Percentiles rank a stretch among this genome's conserved stretches.
Evolutionary conservation across 2,113 vertebrate genomes (phyloP).

Genomic region (Onychostoma macrolepis): DNA sequence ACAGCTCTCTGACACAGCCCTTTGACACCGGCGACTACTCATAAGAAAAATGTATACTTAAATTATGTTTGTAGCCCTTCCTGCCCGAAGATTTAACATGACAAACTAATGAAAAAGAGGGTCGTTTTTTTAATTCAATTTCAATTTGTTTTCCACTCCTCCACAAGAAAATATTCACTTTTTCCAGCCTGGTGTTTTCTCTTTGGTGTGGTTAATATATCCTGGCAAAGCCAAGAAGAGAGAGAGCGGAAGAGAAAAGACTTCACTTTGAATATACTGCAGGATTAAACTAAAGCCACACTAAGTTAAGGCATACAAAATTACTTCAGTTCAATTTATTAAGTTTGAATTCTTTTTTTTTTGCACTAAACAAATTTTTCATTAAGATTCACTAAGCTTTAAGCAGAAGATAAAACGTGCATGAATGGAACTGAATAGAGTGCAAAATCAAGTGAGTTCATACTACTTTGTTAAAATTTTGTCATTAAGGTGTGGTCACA

Average conservation of each 20-base stretch:
- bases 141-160: constrained; percentile 55
- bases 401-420: not conserved
- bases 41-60: constrained; percentile 18
- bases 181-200: constrained; percentile 57
- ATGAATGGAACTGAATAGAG: not conserved
- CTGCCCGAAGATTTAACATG: constrained; percentile 28
- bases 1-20: constrained; percentile 37
- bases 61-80: constrained; percentile 35
- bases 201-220: constrained; percentile 57
- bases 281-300: not conserved
- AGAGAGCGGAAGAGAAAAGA: constrained; percentile 29
- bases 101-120: constrained; percentile 46
- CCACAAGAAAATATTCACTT: constrained; percentile 51
- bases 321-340: not conserved
- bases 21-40: not conserved
- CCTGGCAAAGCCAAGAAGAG: constrained; percentile 40
- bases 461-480: constrained; percentile 46
- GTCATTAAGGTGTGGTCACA: not conserved
- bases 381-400: not conserved
- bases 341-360: not conserved
- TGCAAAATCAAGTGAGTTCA: constrained; percentile 7
- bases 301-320: not conserved
- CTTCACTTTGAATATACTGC: constrained; percentile 32
- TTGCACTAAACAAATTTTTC: not conserved
- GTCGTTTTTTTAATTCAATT: constrained; percentile 61